These are phyloP conservation scores for Drosophila sp. DNA, from an alignment of 1,140 invertebrate species.

Conservation along the genomic window DNA sequence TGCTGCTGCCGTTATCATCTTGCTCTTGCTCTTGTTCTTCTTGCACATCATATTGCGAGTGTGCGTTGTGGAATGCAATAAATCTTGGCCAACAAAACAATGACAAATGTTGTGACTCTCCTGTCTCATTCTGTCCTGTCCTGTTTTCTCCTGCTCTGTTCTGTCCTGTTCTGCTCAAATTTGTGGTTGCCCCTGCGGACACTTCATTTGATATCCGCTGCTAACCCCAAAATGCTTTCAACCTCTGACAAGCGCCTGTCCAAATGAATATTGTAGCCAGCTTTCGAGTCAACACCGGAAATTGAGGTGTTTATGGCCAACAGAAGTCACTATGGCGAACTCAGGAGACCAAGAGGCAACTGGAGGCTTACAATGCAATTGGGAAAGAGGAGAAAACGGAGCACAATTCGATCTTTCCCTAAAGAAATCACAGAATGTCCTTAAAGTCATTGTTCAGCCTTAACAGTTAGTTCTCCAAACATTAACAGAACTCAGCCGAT, in stretches of 20 bases:
- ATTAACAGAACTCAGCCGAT: background rate
- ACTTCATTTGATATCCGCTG: slow-evolving; percentile 72
- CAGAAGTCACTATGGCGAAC: background rate
- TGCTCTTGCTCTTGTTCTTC: slow-evolving; percentile 11
- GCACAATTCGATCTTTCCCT: slow-evolving; percentile 3
- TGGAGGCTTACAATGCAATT: background rate
- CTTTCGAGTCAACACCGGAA: slow-evolving; percentile 17
- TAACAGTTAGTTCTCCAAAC: background rate
- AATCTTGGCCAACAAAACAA: slow-evolving; percentile 79
- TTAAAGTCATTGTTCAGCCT: background rate
- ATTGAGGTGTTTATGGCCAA: slow-evolving; percentile 21
- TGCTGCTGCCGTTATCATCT: background rate
- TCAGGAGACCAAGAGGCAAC: background rate
- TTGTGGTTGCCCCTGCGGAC: slow-evolving; percentile 64
- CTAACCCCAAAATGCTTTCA: slow-evolving; percentile 27
- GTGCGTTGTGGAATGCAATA: slow-evolving; percentile 64
- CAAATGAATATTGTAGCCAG: slow-evolving; percentile 34
- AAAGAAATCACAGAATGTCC: slow-evolving; percentile 3
- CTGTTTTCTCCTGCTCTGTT: slow-evolving; percentile 41
- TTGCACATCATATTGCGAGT: slow-evolving; percentile 6
- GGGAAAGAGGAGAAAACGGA: background rate
- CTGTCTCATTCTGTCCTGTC: slow-evolving; percentile 29
- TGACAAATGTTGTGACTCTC: slow-evolving; percentile 66
- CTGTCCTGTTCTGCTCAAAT: slow-evolving; percentile 37
- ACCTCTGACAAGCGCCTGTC: slow-evolving; percentile 51